A percentile compares a stretch with the other conserved stretches of the same genome.
These are phyloP conservation scores for Acyrthosiphon pisum DNA, from an alignment of 1,140 invertebrate species.

Conservation along the genomic window DNA sequence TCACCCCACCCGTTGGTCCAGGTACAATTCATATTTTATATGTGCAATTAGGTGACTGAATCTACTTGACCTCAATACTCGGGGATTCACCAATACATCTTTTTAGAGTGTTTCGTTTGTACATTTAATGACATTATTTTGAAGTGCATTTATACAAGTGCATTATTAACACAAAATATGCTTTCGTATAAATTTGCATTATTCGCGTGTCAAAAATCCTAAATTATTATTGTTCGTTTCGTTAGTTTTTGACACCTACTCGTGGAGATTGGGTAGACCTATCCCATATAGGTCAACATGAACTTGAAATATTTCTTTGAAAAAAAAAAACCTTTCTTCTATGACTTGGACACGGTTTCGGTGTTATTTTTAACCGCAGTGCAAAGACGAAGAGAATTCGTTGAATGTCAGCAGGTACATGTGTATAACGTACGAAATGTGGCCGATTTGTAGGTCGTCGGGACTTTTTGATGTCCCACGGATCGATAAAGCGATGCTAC, in stretches of 20 bases:
- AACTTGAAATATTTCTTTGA: conserved; percentile 21
- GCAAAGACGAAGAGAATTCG: conserved; percentile 35
- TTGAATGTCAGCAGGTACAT: conserved; percentile 37
- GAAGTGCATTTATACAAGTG: background rate
- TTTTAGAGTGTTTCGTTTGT: background rate
- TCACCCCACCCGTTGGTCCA: background rate
- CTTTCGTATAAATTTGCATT: too few relatives aligned
- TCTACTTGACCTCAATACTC: conserved; percentile 17
- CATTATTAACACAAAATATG: background rate
- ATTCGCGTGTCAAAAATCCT: background rate
- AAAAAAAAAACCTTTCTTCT: conserved; percentile 1
- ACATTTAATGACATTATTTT: background rate
- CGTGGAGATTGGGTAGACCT: background rate
- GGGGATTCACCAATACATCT: background rate
- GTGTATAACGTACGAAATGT: conserved; percentile 20
- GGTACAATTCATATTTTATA: background rate
- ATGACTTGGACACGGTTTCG: conserved; percentile 12
- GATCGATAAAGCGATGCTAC: conserved; percentile 42
- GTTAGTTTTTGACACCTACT: background rate
- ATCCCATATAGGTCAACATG: conserved; percentile 7
- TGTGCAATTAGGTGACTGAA: background rate
- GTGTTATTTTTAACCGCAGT: conserved; percentile 33
- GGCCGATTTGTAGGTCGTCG: conserved; percentile 43
- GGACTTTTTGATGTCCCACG: background rate
- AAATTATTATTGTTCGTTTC: background rate